Base-by-base conservation (phyloP, 2,888 invertebrate genomes). In the Eumerus sabulonum region DNA sequence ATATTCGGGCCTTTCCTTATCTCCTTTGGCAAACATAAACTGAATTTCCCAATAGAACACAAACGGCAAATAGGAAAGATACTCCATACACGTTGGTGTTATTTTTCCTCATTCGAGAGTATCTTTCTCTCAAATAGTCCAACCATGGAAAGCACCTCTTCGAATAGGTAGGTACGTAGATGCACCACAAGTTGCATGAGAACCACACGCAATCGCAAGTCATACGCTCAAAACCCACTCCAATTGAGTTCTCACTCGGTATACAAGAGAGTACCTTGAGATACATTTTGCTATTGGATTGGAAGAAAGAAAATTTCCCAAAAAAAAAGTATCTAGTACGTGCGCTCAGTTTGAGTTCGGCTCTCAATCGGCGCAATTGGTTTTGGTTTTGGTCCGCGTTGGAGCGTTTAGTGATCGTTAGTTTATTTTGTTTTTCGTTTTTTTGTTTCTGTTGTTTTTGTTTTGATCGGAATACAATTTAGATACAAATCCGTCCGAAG, bases 301-400 rank as follows among this genome's bases (percentile, higher is more conserved):
- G 27, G 7, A 27, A 27, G 7, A n/a, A n/a, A n/a, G n/a, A n/a
- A n/a, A n/a, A n/a, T n/a, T n/a, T n/a, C n/a, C n/a, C n/a, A n/a
- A n/a, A n/a, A n/a, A 45, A 35, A 16, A 64, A 76, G n/a, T n/a
- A n/a, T n/a, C n/a, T n/a, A 67, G 56, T 62, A 48, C 51, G 53
- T 68, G 13, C 44, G 38, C 72, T 67, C 77, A 77, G 77, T 77
- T 77, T 68, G 72, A 77, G 77, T 72, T 72, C 48, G 77, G 54
- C 67, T 77, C 59, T 77, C 68, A 63, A 57, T 67, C 62, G 59
- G 59, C 60, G 72, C 51, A 67, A 42, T 77, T 56, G 62, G 17
- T 35, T 7, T 72, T 16, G 48, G 44, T 38, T 59, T 17, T 17
- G 44, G 1, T 38, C 5, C 40, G 50, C 19, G n/a, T n/a, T 0